A percentile compares a stretch with the other conserved stretches of the same genome.
These are phyloP conservation scores for Kryphioiulus occultus DNA, from an alignment of 2,888 invertebrate species.

Conservation along the genomic window DNA sequence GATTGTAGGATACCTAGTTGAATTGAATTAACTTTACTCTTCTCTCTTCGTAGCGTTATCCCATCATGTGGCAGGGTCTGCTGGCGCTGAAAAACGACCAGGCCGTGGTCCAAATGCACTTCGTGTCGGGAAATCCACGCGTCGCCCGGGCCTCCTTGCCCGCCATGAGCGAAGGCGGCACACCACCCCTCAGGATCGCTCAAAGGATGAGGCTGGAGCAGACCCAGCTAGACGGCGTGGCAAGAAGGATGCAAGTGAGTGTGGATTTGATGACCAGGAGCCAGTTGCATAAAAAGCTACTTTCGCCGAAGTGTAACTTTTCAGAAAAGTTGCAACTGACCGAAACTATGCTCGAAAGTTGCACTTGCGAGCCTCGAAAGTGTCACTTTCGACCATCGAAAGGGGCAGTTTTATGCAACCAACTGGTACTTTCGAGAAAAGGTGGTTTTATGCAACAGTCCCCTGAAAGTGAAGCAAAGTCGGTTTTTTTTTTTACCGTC, in stretches of 20 bases:
- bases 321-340: too few relatives aligned
- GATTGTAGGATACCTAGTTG: too few relatives aligned
- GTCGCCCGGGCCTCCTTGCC: conserved; percentile 90
- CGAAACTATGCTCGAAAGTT: too few relatives aligned
- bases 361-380: too few relatives aligned
- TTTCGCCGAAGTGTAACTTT: too few relatives aligned
- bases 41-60: conserved; percentile 76
- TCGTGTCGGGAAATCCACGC: conserved; percentile 90
- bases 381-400: too few relatives aligned
- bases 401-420: too few relatives aligned
- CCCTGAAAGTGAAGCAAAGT: not conserved
- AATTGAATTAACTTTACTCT: conserved; percentile 41
- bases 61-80: conserved; percentile 97
- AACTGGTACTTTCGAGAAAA: too few relatives aligned
- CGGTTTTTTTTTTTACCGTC: not conserved
- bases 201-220: conserved; percentile 98
- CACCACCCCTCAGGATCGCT: conserved; percentile 88
- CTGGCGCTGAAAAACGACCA: conserved; percentile 95
- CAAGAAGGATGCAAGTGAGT: conserved; percentile 84
- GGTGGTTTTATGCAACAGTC: too few relatives aligned
- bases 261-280: not conserved
- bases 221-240: conserved; percentile 93
- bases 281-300: too few relatives aligned
- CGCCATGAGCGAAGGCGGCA: conserved; percentile 80
- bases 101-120: conserved; percentile 98